phyloP scores from a whole-genome alignment of 53 echinoderm and acorn worm species.

The Luidia sarsii region DNA sequence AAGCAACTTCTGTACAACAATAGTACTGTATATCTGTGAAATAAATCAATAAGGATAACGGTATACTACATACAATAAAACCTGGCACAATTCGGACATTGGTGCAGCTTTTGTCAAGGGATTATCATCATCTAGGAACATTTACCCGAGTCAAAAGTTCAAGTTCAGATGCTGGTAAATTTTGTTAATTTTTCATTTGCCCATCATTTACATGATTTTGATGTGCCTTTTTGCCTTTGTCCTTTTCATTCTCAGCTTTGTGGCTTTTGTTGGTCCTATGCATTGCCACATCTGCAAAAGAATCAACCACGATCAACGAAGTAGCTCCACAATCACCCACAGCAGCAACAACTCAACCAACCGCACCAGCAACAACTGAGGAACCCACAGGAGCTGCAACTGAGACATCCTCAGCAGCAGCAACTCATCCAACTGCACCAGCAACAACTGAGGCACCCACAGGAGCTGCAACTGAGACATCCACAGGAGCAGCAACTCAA shows the following conservation, averaged over 20 bases:
- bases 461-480: not conserved
- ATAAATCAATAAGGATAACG: too few relatives aligned
- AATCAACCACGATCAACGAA: not conserved
- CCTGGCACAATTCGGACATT: too few relatives aligned
- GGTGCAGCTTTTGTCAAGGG: too few relatives aligned
- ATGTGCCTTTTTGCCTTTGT: not conserved
- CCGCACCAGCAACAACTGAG: not conserved
- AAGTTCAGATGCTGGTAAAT: too few relatives aligned
- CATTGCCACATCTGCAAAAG: not conserved
- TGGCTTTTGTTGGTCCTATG: slow-evolving; percentile 10
- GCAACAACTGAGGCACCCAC: not conserved
- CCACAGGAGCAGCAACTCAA: not conserved
- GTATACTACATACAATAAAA: too few relatives aligned
- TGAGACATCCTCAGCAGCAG: not conserved
- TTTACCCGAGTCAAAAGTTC: too few relatives aligned
- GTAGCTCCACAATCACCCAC: not conserved
- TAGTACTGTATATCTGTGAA: too few relatives aligned
- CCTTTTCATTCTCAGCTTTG: not conserved
- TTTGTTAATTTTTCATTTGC: not conserved
- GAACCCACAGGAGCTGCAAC: not conserved
- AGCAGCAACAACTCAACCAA: not conserved
- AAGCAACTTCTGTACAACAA: too few relatives aligned
- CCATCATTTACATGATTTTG: not conserved
- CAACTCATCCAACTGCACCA: not conserved
- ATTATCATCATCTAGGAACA: too few relatives aligned